A percentile compares a stretch with the other conserved stretches of the same genome.
These are phyloP conservation scores for Drosophila siamana DNA, from an alignment of 2,888 invertebrate species.

Conservation along the genomic window DNA sequence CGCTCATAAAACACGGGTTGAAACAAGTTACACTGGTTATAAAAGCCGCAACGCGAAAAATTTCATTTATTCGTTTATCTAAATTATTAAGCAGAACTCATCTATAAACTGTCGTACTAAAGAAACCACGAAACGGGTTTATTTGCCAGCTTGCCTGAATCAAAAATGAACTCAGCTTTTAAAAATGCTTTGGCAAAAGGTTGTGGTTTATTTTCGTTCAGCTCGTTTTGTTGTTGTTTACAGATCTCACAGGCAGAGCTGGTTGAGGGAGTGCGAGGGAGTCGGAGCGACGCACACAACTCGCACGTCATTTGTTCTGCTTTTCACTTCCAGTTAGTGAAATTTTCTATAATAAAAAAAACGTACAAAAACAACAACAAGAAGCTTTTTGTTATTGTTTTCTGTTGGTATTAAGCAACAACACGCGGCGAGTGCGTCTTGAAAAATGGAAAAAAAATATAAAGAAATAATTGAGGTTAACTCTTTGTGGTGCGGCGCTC, in stretches of 20 bases:
- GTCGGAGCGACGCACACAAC: constrained; percentile 15
- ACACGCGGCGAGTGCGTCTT: constrained; percentile 69
- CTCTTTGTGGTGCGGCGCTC: constrained; percentile 67
- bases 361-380: constrained; percentile 39
- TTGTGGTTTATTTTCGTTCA: constrained; percentile 3
- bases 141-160: constrained; percentile 29
- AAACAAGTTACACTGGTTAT: constrained; percentile 70
- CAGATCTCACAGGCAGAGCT: constrained; percentile 21
- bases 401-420: constrained; percentile 70
- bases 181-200: constrained; percentile 58
- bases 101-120: constrained; percentile 51
- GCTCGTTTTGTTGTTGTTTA: constrained; percentile 36
- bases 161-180: constrained; percentile 57
- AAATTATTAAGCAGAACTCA: constrained; percentile 68
- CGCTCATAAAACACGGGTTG: constrained; percentile 52
- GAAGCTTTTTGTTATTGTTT: constrained; percentile 48
- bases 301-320: constrained; percentile 74
- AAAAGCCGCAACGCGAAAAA: constrained; percentile 31
- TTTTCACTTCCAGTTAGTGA: constrained; percentile 78
- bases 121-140: constrained; percentile 66
- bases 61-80: constrained; percentile 48
- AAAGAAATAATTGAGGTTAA: constrained; percentile 70
- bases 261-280: constrained; percentile 22
- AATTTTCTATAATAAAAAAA: constrained; percentile 58
- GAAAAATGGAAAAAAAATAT: constrained; percentile 36